Conservation (phyloP, 2,888 invertebrate species). For the Coleophora flavipennella region DNA sequence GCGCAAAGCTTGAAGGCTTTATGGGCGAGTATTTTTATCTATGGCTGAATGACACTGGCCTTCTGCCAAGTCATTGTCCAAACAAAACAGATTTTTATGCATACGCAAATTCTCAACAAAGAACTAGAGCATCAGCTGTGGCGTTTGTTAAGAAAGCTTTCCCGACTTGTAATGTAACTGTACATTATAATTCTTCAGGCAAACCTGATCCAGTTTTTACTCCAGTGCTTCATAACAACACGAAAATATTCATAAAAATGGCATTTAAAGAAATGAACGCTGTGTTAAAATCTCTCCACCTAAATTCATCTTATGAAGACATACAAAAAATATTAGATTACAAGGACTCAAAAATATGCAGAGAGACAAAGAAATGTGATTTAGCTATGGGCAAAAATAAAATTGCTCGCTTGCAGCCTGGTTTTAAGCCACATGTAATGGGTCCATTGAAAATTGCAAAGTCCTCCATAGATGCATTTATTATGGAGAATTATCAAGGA, state of each 20-base stretch:
- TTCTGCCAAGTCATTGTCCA: slow-evolving; percentile 34
- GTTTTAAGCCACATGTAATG: slow-evolving; percentile 37
- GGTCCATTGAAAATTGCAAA: slow-evolving; percentile 56
- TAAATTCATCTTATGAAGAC: slow-evolving; percentile 33
- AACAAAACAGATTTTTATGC: slow-evolving; percentile 38
- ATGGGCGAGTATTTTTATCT: slow-evolving; percentile 40
- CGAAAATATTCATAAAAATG: slow-evolving; percentile 29
- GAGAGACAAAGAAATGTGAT: slow-evolving; percentile 35
- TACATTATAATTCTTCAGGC: slow-evolving; percentile 35
- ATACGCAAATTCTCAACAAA: slow-evolving; percentile 48
- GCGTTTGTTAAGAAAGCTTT: slow-evolving; percentile 46
- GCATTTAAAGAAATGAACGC: slow-evolving; percentile 36
- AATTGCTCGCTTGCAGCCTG: slow-evolving; percentile 24
- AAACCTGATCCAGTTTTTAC: slow-evolving; percentile 43
- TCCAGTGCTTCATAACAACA: slow-evolving; percentile 45
- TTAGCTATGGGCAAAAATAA: slow-evolving; percentile 34
- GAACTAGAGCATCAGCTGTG: slow-evolving; percentile 44
- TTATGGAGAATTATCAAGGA: slow-evolving; percentile 57
- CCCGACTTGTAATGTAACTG: slow-evolving; percentile 40
- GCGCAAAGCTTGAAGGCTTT: slow-evolving; percentile 40
- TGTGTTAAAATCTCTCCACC: slow-evolving; percentile 27
- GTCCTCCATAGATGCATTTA: slow-evolving; percentile 48
- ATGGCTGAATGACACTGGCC: slow-evolving; percentile 33
- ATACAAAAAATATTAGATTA: slow-evolving; percentile 47
- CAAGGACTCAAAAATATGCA: slow-evolving; percentile 40